Percentiles rank a stretch among this genome's conserved stretches.
Conservation (phyloP, 2,888 invertebrate species). For the Protophormia terraenovae region DNA sequence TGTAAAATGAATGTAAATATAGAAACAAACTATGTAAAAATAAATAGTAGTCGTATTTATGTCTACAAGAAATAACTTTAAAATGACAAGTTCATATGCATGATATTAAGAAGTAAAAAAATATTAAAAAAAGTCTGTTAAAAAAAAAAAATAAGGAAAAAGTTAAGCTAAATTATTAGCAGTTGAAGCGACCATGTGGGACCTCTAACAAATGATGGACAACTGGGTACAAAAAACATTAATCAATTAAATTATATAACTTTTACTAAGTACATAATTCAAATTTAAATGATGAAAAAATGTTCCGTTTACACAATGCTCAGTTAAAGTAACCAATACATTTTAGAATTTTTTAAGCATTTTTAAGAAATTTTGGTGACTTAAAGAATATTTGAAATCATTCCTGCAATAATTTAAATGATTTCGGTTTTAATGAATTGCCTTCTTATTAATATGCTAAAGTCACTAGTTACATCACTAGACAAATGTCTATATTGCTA, state of each 20-base stretch:
- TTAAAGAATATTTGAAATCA: too few relatives aligned
- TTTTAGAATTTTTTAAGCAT: too few relatives aligned
- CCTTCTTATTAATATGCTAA: too few relatives aligned
- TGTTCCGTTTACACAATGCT: background rate
- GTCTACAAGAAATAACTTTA: constrained; percentile 41
- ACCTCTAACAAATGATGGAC: background rate
- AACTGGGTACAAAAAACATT: background rate
- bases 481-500: too few relatives aligned
- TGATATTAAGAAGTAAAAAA: constrained; percentile 7
- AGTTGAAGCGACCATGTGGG: background rate
- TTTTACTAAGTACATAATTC: background rate
- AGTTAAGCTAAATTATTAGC: background rate
- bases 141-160: background rate
- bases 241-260: background rate
- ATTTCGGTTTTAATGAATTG: too few relatives aligned
- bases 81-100: constrained; percentile 63
- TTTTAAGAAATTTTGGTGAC: too few relatives aligned
- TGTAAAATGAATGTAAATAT: constrained; percentile 29
- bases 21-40: background rate
- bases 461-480: too few relatives aligned
- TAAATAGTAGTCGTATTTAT: background rate
- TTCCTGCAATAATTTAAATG: too few relatives aligned
- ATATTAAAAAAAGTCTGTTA: background rate
- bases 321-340: too few relatives aligned
- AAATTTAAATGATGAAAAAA: background rate